Base-by-base conservation (phyloP, 1,140 invertebrate genomes). In the Mizuhopecten yessoensis region DNA sequence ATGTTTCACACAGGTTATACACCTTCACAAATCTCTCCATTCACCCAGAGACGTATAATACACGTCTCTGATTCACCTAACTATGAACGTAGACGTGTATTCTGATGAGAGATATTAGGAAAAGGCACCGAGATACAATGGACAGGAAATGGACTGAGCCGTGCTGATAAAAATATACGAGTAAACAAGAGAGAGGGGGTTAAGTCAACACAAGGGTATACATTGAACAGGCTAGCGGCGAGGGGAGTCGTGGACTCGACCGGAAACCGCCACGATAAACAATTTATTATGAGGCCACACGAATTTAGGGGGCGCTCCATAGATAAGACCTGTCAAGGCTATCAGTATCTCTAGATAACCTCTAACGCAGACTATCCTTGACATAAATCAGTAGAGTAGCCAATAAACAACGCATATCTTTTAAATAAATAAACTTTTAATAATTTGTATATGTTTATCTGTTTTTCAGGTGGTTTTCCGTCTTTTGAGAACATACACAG, bases 401-500 rank as follows among this genome's bases (percentile, higher is more conserved):
- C 5, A 1, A 3, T 29, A 75, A 75, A 75, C 3, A 75, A 29
- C 5, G 5, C 17, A 75, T 29, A 29, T 45, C 1, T 13, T 15
- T 45, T 9, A 45, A 45, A 10, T 45, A 20, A 45, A 45, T 17
- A 45, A 45, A n/a, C n/a, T n/a, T n/a, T n/a, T n/a, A n/a, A n/a
- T n/a, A n/a, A n/a, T n/a, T n/a, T n/a, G n/a, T n/a, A n/a, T 9
- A 29, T 75, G 5, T 86, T 94, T 92, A 93, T 95, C 94, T 96
- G 95, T 95, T 96, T 97, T 97, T 34, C 97, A 99, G 98, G 98
- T 96, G 98, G 98, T 89, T 98, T 98, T 95, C 97, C 97, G 90
- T 97, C 97, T 95, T 99, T 99, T 97, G 97, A 97, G 93, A 97
- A 98, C 92, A 97, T 97, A 86, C 99, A 98, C 96, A 98, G 98